Conservation (phyloP, 2,888 invertebrate species). For the Anticlea derivata region DNA sequence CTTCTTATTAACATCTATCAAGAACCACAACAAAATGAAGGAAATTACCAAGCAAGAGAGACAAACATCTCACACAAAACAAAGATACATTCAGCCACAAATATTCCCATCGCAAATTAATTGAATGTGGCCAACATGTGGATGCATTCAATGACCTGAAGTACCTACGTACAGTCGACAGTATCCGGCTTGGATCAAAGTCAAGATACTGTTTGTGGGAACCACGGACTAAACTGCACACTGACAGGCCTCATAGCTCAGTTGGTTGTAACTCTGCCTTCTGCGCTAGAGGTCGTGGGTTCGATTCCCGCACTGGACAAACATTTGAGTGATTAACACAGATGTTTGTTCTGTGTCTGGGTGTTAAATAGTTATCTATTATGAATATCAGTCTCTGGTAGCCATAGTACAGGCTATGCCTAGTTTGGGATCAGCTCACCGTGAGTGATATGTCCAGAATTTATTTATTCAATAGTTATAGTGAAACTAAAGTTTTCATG, state of each 20-base stretch:
- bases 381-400: no score
- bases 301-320: no score
- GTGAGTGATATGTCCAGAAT: no score
- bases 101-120: conserved; percentile 38
- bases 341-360: no score
- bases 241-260: no score
- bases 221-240: neutral
- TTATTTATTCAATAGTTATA: neutral
- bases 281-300: no score
- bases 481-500: conserved; percentile 4
- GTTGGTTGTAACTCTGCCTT: no score
- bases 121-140: conserved; percentile 35
- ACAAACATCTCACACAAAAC: conserved; percentile 21
- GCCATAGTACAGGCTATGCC: no score
- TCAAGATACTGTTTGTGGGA: conserved; percentile 17
- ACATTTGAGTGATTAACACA: no score
- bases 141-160: conserved; percentile 34
- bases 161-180: conserved; percentile 1
- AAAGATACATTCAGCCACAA: conserved; percentile 34
- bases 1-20: no score
- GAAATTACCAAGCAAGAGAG: conserved; percentile 3
- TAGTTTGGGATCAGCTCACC: no score
- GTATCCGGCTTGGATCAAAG: conserved; percentile 21
- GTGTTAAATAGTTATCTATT: no score
- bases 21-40: conserved; percentile 11